Percentiles rank a stretch among this genome's conserved stretches.
Evolutionary conservation across 1,140 invertebrate genomes (phyloP).

Genomic region (Glossosoma conforme): DNA sequence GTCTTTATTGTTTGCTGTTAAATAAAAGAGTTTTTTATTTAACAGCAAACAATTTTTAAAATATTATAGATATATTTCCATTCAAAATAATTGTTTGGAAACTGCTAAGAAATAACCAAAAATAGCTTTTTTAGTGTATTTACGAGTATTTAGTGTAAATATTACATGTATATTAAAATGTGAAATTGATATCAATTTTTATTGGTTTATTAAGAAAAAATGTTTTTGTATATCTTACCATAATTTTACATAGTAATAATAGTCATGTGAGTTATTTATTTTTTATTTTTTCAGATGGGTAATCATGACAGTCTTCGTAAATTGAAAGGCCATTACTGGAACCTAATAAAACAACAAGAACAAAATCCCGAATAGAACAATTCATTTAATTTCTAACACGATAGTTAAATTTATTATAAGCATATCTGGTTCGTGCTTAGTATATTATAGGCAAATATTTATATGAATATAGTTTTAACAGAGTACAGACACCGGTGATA

Average conservation of each 20-base stretch:
- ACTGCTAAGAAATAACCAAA: too few species aligned
- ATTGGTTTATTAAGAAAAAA: constrained; percentile 20
- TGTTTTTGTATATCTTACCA: constrained; percentile 15
- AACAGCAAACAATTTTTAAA: too few species aligned
- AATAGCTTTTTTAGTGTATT: too few species aligned
- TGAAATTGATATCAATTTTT: constrained; percentile 10
- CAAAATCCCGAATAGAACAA: constrained; percentile 6
- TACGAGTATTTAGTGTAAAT: too few species aligned
- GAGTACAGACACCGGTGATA: too few species aligned
- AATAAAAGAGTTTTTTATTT: neutral
- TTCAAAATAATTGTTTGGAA: too few species aligned
- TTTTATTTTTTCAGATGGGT: constrained; percentile 54
- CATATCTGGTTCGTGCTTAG: too few species aligned
- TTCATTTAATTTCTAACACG: too few species aligned
- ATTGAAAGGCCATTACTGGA: constrained; percentile 63
- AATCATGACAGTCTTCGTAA: constrained; percentile 55
- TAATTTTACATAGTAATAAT: constrained; percentile 17
- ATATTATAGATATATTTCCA: too few species aligned
- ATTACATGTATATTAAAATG: constrained; percentile 6
- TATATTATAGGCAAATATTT: too few species aligned
- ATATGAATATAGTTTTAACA: too few species aligned
- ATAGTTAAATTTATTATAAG: too few species aligned
- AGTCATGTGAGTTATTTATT: constrained; percentile 17
- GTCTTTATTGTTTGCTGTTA: constrained; percentile 1
- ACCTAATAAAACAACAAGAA: constrained; percentile 61